These are phyloP conservation scores for Drosophila chauvacae DNA, from an alignment of 1,140 invertebrate species.

Conservation along the genomic window DNA sequence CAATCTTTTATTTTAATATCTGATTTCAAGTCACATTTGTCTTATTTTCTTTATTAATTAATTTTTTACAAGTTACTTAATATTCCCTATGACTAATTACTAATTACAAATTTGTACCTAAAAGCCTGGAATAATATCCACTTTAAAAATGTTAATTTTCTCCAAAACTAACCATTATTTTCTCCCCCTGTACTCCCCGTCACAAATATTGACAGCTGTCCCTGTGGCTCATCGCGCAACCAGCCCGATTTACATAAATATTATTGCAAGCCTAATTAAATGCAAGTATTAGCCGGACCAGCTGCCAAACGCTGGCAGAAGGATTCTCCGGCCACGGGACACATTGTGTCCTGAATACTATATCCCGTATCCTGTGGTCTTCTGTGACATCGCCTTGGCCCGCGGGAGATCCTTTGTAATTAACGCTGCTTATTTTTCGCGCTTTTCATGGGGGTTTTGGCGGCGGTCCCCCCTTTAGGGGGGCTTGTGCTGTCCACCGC, in stretches of 20 bases:
- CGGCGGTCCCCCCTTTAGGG: not conserved
- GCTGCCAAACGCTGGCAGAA: constrained; percentile 38
- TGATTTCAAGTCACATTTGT: too few relatives aligned
- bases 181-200: not conserved
- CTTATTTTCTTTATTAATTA: too few relatives aligned
- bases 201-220: constrained; percentile 76
- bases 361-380: not conserved
- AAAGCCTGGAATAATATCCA: not conserved
- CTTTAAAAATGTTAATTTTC: not conserved
- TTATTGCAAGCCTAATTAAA: constrained; percentile 83
- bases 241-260: constrained; percentile 81
- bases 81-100: not conserved
- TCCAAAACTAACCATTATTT: not conserved
- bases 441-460: constrained; percentile 2
- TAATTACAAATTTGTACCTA: not conserved
- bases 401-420: constrained; percentile 66
- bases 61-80: not conserved
- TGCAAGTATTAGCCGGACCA: constrained; percentile 74
- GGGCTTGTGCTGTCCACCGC: not conserved
- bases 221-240: constrained; percentile 51
- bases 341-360: constrained; percentile 15
- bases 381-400: constrained; percentile 40
- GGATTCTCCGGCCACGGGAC: constrained; percentile 18
- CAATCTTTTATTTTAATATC: too few relatives aligned
- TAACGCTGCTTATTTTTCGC: constrained; percentile 75